A percentile compares a stretch with the other conserved stretches of the same genome.
Evolutionary conservation across 2,797 vertebrate species (phyloP).

Genomic region (Melanotaenia nigrans): DNA sequence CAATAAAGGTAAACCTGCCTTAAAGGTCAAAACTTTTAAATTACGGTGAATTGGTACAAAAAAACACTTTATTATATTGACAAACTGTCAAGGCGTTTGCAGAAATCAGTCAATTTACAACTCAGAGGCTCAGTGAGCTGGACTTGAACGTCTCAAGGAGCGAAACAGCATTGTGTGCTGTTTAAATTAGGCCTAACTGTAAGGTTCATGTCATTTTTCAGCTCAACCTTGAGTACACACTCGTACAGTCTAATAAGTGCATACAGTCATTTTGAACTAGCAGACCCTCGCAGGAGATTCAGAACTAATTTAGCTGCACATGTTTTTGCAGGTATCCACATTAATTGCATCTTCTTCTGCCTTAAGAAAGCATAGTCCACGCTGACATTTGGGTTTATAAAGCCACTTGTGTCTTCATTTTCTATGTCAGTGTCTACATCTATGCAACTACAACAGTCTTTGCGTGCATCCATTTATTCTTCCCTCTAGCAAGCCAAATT

Average conservation of each 20-base stretch:
- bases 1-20: conserved; percentile 33
- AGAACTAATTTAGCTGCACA: conserved; percentile 22
- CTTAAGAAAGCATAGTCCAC: not conserved
- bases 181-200: conserved; percentile 26
- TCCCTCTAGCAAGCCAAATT: conserved; percentile 52
- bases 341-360: conserved; percentile 35
- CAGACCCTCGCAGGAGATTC: not conserved
- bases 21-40: conserved; percentile 50
- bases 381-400: conserved; percentile 13
- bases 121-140: conserved; percentile 44
- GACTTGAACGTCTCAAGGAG: conserved; percentile 26
- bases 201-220: conserved; percentile 3
- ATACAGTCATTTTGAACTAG: conserved; percentile 12
- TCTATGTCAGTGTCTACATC: not conserved
- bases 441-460: not conserved
- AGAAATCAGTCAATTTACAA: conserved; percentile 53
- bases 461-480: conserved; percentile 19
- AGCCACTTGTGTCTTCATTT: not conserved
- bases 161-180: not conserved
- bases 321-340: conserved; percentile 15
- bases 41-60: conserved; percentile 51
- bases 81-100: conserved; percentile 55
- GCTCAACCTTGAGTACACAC: conserved; percentile 1
- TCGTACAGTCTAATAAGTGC: conserved; percentile 18
- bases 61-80: conserved; percentile 60